phyloP scores from a whole-genome alignment of 2,888 invertebrate genomes.

The Nomada lathburiana region DNA sequence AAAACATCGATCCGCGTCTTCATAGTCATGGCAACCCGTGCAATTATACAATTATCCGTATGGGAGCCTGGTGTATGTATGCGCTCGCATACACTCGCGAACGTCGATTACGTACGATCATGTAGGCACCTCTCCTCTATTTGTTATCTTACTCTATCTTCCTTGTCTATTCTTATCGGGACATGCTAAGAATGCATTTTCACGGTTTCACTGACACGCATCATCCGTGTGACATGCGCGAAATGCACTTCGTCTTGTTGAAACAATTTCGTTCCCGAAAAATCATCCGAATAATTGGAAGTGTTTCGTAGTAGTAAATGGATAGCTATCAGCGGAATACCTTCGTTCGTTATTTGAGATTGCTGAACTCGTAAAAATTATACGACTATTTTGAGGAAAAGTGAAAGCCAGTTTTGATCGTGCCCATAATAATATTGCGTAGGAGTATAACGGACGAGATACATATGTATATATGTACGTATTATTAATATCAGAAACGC shows the following conservation, averaged over 20 bases:
- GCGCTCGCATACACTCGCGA: background rate
- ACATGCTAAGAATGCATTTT: conserved; percentile 68
- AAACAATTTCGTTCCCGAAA: conserved; percentile 31
- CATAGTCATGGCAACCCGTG: conserved; percentile 74
- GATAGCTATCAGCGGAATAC: background rate
- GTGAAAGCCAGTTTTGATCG: conserved; percentile 17
- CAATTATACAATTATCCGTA: conserved; percentile 67
- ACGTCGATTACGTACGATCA: conserved; percentile 36
- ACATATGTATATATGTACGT: background rate
- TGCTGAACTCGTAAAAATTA: background rate
- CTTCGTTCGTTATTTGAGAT: background rate
- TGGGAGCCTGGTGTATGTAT: conserved; percentile 11
- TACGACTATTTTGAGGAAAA: conserved; percentile 23
- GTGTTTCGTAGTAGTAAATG: background rate
- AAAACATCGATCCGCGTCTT: conserved; percentile 75
- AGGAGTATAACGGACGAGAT: background rate
- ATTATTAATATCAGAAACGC: background rate
- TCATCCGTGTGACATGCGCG: conserved; percentile 51
- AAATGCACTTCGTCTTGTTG: conserved; percentile 18
- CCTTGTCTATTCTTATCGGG: conserved; percentile 68
- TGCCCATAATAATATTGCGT: conserved; percentile 1
- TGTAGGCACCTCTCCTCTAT: conserved; percentile 54
- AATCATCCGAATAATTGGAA: background rate
- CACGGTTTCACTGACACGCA: conserved; percentile 62
- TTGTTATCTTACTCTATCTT: conserved; percentile 66